phyloP scores from a whole-genome alignment of 2,797 vertebrate species.

The Periophthalmus magnuspinnatus region DNA sequence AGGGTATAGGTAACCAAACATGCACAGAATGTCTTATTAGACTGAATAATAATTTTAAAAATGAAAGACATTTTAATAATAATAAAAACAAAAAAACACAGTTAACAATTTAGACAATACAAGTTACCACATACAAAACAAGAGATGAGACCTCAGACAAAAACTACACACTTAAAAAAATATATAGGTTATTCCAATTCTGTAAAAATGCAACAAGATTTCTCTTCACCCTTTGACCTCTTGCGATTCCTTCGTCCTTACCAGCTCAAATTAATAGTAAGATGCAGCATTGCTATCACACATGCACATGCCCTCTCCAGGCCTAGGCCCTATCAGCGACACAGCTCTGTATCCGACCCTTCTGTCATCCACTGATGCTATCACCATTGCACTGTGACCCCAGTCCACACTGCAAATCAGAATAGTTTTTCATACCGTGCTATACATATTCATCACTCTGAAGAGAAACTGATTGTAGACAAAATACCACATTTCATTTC shows the following conservation, averaged over 20 bases:
- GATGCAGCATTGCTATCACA: conserved; percentile 41
- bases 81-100: too few species aligned
- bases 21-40: too few species aligned
- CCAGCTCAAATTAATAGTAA: conserved; percentile 28
- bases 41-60: too few species aligned
- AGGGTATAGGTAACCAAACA: too few species aligned
- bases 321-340: conserved; percentile 16
- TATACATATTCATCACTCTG: conserved; percentile 7
- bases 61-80: too few species aligned
- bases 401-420: conserved; percentile 12
- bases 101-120: too few species aligned
- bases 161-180: too few species aligned
- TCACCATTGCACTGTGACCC: conserved; percentile 22
- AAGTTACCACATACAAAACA: too few species aligned
- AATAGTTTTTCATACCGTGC: conserved; percentile 17
- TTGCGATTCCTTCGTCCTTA: not conserved
- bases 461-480: conserved; percentile 14
- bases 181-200: not conserved
- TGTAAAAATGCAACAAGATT: not conserved
- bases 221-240: not conserved
- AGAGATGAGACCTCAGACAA: too few species aligned
- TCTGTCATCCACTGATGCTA: conserved; percentile 18
- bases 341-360: conserved; percentile 18
- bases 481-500: conserved; percentile 9
- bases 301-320: conserved; percentile 32